phyloP scores from a whole-genome alignment of 1,140 invertebrate species.

The Anoplolepis gracilipes region DNA sequence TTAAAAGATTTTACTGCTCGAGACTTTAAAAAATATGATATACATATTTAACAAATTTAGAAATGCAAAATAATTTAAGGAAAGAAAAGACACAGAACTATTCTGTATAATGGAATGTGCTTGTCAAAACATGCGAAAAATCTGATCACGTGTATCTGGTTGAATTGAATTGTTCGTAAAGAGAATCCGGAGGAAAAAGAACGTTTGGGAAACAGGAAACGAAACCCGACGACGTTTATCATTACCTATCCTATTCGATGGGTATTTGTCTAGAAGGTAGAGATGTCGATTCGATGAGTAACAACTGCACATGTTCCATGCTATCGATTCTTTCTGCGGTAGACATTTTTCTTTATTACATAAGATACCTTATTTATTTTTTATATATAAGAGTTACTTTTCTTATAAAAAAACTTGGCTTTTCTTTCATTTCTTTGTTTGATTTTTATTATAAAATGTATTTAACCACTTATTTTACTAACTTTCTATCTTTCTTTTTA shows the following conservation, averaged over 20 bases:
- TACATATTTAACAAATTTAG: background rate
- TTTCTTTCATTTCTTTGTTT: background rate
- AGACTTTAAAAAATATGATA: background rate
- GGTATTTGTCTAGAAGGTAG: background rate
- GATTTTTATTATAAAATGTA: background rate
- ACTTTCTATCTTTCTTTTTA: background rate
- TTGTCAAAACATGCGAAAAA: background rate
- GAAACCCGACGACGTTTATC: constrained; percentile 9
- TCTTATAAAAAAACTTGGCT: background rate
- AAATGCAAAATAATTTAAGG: background rate
- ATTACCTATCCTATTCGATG: background rate
- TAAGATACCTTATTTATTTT: background rate
- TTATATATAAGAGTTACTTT: too few species aligned
- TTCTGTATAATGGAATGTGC: background rate
- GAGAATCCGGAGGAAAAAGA: background rate
- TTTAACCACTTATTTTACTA: background rate
- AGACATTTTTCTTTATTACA: constrained; percentile 17
- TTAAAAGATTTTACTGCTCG: background rate
- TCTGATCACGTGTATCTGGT: constrained; percentile 16
- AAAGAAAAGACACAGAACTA: background rate
- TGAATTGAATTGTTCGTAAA: constrained; percentile 46
- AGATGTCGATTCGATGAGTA: constrained; percentile 20
- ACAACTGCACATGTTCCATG: background rate
- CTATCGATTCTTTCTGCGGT: background rate
- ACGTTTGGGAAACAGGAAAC: constrained; percentile 35